These are phyloP conservation scores for Albula glossodonta DNA, from an alignment of 2,113 vertebrate species.

Conservation along the genomic window DNA sequence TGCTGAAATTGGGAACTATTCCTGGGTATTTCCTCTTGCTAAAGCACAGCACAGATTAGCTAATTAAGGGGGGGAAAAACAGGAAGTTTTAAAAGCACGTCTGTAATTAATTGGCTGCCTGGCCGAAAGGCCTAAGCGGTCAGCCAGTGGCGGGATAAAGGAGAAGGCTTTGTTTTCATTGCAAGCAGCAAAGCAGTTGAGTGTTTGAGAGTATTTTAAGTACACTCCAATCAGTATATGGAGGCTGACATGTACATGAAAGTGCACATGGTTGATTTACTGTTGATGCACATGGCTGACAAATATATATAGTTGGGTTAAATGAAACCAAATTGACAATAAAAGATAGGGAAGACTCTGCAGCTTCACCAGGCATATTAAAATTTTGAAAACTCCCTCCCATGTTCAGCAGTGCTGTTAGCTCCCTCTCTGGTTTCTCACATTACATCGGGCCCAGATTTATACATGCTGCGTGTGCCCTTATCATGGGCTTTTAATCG, in stretches of 20 bases:
- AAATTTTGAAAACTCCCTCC: neutral
- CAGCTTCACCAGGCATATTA: constrained; percentile 3
- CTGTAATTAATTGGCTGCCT: constrained; percentile 76
- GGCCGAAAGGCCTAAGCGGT: constrained; percentile 66
- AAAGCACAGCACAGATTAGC: constrained; percentile 65
- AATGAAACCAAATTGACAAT: too few relatives aligned
- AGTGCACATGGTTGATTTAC: too few relatives aligned
- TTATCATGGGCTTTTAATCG: constrained; percentile 49
- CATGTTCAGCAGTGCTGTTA: constrained; percentile 28
- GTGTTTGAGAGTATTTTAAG: neutral
- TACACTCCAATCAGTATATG: neutral
- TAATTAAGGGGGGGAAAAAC: constrained; percentile 77
- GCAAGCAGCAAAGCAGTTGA: neutral
- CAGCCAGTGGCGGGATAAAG: constrained; percentile 53
- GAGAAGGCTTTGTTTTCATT: constrained; percentile 48
- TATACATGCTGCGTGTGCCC: constrained; percentile 51
- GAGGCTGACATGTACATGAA: neutral
- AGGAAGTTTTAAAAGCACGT: constrained; percentile 77
- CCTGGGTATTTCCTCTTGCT: constrained; percentile 74
- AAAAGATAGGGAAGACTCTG: constrained; percentile 8
- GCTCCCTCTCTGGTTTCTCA: constrained; percentile 39
- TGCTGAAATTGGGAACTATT: constrained; percentile 73
- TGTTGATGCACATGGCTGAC: too few relatives aligned
- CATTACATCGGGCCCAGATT: constrained; percentile 49
- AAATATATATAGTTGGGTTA: too few relatives aligned